Percentiles rank a stretch among this genome's conserved stretches.
Conservation (phyloP, 1,140 invertebrate species). For the Macrobrachium rosenbergii region DNA sequence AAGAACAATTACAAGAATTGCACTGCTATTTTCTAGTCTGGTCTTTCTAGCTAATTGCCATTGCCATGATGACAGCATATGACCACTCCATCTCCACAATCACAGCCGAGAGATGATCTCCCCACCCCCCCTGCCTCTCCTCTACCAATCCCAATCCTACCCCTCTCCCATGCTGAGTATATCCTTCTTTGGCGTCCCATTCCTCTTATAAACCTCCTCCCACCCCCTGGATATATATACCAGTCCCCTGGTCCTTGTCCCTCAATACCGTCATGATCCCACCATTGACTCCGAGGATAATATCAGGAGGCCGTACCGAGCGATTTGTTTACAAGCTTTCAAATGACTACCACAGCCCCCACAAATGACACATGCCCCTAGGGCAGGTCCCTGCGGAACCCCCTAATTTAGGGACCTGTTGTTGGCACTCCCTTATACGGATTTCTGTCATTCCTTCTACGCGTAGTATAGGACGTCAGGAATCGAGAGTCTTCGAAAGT, state of each 20-base stretch:
- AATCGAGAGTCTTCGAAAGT: too few relatives aligned
- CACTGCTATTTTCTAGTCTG: neutral
- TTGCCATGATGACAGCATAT: constrained; percentile 12
- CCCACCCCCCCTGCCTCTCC: neutral
- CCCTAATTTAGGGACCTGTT: constrained; percentile 14
- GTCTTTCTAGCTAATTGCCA: constrained; percentile 6
- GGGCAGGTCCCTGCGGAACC: neutral
- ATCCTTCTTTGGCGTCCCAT: too few relatives aligned
- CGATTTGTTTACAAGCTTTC: constrained; percentile 26
- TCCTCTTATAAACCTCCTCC: too few relatives aligned
- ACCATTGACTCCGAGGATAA: neutral
- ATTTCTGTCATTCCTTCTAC: neutral
- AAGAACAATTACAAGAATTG: constrained; percentile 18
- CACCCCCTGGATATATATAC: too few relatives aligned
- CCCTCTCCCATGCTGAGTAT: neutral
- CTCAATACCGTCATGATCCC: too few relatives aligned
- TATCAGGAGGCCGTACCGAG: neutral
- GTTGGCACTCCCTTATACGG: neutral
- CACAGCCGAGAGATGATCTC: neutral
- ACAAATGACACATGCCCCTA: neutral
- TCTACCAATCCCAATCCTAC: neutral
- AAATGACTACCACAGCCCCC: constrained; percentile 16
- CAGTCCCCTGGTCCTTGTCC: too few relatives aligned
- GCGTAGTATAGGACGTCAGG: neutral
- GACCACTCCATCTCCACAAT: neutral